Evolutionary conservation across 1,140 invertebrate genomes (phyloP), one percentile per base, ranked within the genome.

Genomic region (Tetragnatha versicolor): DNA sequence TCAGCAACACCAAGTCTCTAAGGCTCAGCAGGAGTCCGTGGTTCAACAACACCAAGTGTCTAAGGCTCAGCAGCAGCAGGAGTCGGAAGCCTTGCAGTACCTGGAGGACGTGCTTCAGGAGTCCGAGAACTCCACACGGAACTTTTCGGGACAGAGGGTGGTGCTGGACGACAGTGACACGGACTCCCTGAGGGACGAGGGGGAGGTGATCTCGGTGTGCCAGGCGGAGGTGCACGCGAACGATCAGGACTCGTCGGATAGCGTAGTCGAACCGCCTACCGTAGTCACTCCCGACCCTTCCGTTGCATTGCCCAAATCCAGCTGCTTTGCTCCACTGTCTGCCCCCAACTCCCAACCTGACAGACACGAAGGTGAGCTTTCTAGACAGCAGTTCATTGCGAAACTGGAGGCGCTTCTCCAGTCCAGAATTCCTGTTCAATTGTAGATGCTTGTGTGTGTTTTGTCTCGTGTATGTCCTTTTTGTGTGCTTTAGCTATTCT

Each of bases 361-460:
- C 25, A 61, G 60, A 65, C 53, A 49, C 14, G 73, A 77, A 79
- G 76, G 76, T 79, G 76, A 79, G 76, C 63, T 69, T 47, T 45
- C 76, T 12, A 63, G 65, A 14, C 63, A 69, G 29, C 63, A 68
- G 25, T 79, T 79, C 31, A n/a, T 79, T 9, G 65, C 65, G 33
- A 79, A 79, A 27, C 60, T 79, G 49, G 76, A 79, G 47, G 35
- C 49, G 12, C 37, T 79, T 17, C 25, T 79, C 2, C 39, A 65
- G 25, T 66, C 73, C 0, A 51, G 61, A 65, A 42, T 77, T 39
- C 29, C 73, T 39, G 73, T 77, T 65, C 39, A 37, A n/a, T 29
- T 77, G 20, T 77, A 65, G 25, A 17, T 47, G 20, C 20, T 20
- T 47, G 1, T 47, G 12, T 47, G 42, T 47, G 42, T 47, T 20